These are phyloP conservation scores for Grus americana DNA, from an alignment of 2,113 vertebrate genomes.

Conservation along the genomic window DNA sequence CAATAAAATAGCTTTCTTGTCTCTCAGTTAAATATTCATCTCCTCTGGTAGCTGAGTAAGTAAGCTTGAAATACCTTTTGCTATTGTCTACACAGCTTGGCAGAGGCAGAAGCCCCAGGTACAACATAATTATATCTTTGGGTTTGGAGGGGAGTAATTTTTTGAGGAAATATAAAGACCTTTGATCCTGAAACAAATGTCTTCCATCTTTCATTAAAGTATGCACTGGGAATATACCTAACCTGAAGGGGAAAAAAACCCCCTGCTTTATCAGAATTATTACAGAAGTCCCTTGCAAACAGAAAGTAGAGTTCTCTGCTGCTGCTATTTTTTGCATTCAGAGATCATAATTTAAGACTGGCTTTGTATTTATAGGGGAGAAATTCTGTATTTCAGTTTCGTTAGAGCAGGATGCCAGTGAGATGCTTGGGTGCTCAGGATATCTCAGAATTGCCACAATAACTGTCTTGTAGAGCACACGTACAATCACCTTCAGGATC, in stretches of 20 bases:
- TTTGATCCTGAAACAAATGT: background rate
- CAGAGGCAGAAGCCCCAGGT: background rate
- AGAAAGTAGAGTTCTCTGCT: background rate
- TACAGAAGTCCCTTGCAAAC: background rate
- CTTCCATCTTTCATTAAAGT: background rate
- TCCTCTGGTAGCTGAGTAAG: background rate
- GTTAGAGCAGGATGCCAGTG: background rate
- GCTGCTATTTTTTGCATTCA: background rate
- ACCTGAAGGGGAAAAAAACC: background rate
- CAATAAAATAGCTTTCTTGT: conserved; percentile 30
- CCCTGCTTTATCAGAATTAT: background rate
- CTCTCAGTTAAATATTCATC: conserved; percentile 30
- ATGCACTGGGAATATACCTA: background rate
- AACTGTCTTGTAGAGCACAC: background rate
- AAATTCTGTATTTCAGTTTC: background rate
- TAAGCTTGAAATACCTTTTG: background rate
- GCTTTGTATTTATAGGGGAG: background rate
- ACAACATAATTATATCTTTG: background rate
- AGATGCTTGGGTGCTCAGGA: background rate
- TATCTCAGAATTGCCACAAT: background rate
- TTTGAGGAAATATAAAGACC: background rate
- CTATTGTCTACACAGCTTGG: background rate
- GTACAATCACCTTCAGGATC: background rate
- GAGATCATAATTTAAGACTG: background rate
- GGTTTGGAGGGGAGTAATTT: background rate